Evolutionary conservation across 2,797 vertebrate species (phyloP), one percentile per base, ranked within the genome.

Genomic region (Enteromius paludinosus): DNA sequence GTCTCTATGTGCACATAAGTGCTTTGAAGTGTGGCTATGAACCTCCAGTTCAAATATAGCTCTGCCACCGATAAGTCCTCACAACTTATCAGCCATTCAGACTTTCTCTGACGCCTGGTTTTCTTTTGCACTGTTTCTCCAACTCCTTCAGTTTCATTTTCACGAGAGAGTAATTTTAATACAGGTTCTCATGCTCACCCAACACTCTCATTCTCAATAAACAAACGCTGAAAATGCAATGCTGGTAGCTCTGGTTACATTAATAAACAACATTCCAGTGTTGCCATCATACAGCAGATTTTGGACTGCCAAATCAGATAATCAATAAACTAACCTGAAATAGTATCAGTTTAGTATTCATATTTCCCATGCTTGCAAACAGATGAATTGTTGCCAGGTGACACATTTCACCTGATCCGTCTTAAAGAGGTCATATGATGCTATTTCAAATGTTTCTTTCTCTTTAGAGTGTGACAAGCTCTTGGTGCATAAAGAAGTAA

Each of bases 31-130:
- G 11, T 61, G 18, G 25, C 30, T 18, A 49, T 74, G 54, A 75
- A 86, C 82, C 79, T 84, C 78, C 23, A 83, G 47, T 64, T 85
- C 49, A 88, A 77, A 87, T 77, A 84, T 75, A 90, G 73, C 71
- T 78, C 62, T 62, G n/a, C 76, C 41, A 85, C 45, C 84, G 81
- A 83, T 73, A 79, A 45, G n/a, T n/a, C 38, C 28, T 66, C 18
- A 25, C 28, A 75, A 64, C 59, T 35, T 79, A 61, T 81, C 61
- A 68, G 74, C 59, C 64, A 65, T 45, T 74, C 20, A 54, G 9
- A 65, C 18, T 65, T 52, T 64, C 54, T 43, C n/a, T 33, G 25
- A 25, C 0, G 4, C 2, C 20, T 17, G 30, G 1, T 49, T 62
- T 71, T 49, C 28, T 45, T 38, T 45, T 23, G 61, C 8, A 30